Conservation (phyloP, 2,797 vertebrate species). For the Clarias fuscus region DNA sequence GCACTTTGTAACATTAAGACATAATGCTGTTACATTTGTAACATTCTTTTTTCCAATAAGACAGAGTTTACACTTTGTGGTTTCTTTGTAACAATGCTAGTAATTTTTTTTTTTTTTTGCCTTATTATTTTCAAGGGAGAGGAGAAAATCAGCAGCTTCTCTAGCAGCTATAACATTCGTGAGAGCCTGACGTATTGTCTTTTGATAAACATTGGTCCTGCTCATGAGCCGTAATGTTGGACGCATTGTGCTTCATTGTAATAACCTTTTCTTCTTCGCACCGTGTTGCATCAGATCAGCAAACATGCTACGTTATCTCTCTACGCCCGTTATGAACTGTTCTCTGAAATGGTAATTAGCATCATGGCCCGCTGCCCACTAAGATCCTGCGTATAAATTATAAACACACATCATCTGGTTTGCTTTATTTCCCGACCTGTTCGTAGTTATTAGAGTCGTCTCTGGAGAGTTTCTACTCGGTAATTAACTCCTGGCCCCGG, state of each 20-base stretch:
- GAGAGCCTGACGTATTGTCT: background rate
- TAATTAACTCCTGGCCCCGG: constrained; percentile 40
- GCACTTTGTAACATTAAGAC: background rate
- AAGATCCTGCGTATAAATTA: constrained; percentile 24
- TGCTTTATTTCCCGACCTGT: constrained; percentile 18
- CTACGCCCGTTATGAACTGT: constrained; percentile 9
- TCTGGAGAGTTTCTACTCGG: constrained; percentile 5
- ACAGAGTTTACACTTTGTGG: background rate
- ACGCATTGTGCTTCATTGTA: background rate
- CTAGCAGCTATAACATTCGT: too few species aligned
- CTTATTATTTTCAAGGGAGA: background rate
- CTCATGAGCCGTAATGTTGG: background rate
- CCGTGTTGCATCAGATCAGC: background rate
- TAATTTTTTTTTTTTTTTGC: background rate
- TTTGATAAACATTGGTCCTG: background rate
- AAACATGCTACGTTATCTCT: background rate
- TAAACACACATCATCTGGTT: constrained; percentile 34
- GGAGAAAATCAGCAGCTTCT: background rate
- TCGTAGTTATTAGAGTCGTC: constrained; percentile 19
- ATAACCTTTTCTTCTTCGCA: background rate
- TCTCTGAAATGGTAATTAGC: constrained; percentile 33
- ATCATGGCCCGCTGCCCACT: constrained; percentile 22
- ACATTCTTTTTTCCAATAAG: background rate
- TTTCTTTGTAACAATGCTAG: background rate
- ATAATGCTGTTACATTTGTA: background rate